Evolutionary conservation across 1,140 invertebrate genomes (phyloP), one percentile per base, ranked within the genome.

Genomic region (Trichonephila inaurata): DNA sequence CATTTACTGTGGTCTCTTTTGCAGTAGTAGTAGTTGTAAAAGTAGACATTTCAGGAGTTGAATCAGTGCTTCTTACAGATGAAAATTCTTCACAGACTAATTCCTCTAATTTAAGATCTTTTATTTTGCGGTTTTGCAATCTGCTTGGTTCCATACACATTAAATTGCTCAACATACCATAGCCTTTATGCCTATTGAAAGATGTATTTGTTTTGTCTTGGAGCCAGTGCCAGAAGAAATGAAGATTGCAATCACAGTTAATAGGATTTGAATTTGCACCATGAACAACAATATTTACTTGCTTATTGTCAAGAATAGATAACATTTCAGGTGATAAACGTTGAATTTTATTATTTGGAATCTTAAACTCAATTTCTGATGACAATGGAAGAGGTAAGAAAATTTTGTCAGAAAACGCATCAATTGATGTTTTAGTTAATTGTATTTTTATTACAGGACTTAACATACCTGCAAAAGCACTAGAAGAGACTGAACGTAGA

Each of bases 321-420:
- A 99, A 96, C 82, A 98, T 96, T 95, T 98, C 98, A 0, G 97
- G 96, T 88, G 97, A 97, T 5, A 99, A 95, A 1, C 97, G 97
- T 8, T 96, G 96, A 69, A 99, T 96, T 95, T 97, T 97, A 95
- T 97, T 98, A 16, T 97, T 97, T n/a, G 97, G 96, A 0, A 99
- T 96, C 95, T 98, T 97, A 1, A 99, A 96, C 12, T 96, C 97
- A 24, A 99, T 97, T 91, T 97, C 97, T 0, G 98, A 98, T 6
- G 98, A 99, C 95, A 98, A 97, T 1, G 98, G 98, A n/a, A 99
- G 97, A 0, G 98, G 98, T 95, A 98, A 98, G 87, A 99, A 97
- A 33, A 99, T 95, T 1, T 98, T 97, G 8, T 98, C 97, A 5
- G 98, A 98, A 93, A 99, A 96, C 0, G 96, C 96, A 58, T 97